A percentile compares a stretch with the other conserved stretches of the same genome.
phyloP scores from a whole-genome alignment of 2,797 vertebrate species.

The Rallus crepitans region DNA sequence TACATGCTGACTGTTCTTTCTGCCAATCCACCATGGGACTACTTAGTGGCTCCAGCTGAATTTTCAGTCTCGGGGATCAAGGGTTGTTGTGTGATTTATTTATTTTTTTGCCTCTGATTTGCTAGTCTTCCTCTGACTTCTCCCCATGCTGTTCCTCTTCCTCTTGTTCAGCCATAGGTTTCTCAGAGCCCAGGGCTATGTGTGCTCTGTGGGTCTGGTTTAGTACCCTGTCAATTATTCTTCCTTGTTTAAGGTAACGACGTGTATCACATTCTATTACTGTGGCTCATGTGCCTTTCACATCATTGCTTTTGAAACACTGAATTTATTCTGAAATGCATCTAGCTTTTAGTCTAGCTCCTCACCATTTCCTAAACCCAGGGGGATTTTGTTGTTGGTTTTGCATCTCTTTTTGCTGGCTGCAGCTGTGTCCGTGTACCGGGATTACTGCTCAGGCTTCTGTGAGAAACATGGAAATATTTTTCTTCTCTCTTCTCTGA shows the following conservation, averaged over 20 bases:
- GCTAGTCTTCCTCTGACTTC: background rate
- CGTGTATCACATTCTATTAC: constrained; percentile 56
- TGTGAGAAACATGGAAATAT: background rate
- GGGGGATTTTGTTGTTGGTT: background rate
- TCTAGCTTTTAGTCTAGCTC: constrained; percentile 22
- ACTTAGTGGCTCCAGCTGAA: background rate
- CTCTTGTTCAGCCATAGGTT: background rate
- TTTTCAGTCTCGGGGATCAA: background rate
- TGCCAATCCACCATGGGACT: background rate
- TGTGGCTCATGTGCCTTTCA: constrained; percentile 31
- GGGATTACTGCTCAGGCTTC: background rate
- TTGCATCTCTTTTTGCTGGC: background rate
- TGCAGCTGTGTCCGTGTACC: background rate
- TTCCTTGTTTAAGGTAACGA: constrained; percentile 54
- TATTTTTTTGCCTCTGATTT: background rate
- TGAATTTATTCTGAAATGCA: background rate
- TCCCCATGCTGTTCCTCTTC: background rate
- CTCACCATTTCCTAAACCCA: background rate
- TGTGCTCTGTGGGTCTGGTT: background rate
- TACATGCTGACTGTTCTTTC: no score
- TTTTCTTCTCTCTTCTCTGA: background rate
- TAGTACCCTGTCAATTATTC: constrained; percentile 66
- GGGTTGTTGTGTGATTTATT: background rate
- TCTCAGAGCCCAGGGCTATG: constrained; percentile 33
- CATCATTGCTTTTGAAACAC: constrained; percentile 50